Evolutionary conservation across 2,797 vertebrate species (phyloP), one percentile per base, ranked within the genome.

Genomic region (Telmatherina bonti): DNA sequence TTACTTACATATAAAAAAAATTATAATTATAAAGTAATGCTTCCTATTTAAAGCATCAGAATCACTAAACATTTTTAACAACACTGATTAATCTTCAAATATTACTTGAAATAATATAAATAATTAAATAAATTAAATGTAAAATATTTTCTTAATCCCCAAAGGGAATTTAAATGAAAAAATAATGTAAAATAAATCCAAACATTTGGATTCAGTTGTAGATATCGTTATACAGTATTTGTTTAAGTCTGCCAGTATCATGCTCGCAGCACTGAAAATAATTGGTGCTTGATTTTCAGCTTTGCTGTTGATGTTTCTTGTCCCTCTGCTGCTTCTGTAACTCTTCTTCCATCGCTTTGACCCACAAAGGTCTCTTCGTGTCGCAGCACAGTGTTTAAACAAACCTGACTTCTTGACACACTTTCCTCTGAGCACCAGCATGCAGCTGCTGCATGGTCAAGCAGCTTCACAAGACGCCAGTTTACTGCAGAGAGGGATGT

Each of bases 391-490:
- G 31, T 12, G 8, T 27, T 45, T 51, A 76, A 88, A 80, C 79
- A 85, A 72, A 81, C 74, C 62, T 78, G 84, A 81, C 78, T 78
- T 65, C 66, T 52, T 55, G 69, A 70, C 72, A 66, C 69, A 62
- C 66, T 74, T 43, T 77, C 43, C 45, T 43, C 72, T 43, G 38
- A 76, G 72, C 67, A 47, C 58, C 67, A 59, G 56, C 70, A 75
- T 77, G 81, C 88, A 87, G 90, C 87, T 89, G 88, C 87, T 82
- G 49, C 51, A 55, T 45, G 60, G 70, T 83, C 82, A 68, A 85
- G 74, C 71, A 62, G 61, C 66, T 62, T 77, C 81, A 82, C 81
- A 55, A 79, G 83, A 76, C 82, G 70, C 26, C 54, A 7, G 75
- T 84, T 79, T 77, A 73, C 77, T 56, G 73, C 72, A 61, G 67